Evolutionary conservation across 2,797 vertebrate genomes (phyloP).

Genomic region (Gymnocypris eckloni): DNA sequence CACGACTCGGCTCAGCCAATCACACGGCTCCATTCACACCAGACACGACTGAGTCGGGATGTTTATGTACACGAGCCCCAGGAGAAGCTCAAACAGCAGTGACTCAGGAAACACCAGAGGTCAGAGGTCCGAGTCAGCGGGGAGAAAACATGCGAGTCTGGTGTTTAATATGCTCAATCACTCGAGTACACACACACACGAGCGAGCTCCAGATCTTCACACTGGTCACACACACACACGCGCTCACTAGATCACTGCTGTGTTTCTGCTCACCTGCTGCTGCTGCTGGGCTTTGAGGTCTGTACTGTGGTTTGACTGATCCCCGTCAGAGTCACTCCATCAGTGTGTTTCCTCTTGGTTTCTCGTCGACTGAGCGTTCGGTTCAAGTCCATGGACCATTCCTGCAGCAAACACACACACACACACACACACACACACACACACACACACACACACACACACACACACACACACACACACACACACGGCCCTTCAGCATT

Average conservation of each 20-base stretch:
- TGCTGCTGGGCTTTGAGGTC: conserved; percentile 83
- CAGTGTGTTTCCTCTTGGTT: conserved; percentile 86
- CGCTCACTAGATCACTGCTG: rapidly evolving
- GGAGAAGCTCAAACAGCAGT: neutral
- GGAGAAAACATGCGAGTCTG: neutral
- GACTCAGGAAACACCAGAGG: neutral
- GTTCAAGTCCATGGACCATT: conserved; percentile 95
- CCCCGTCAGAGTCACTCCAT: conserved; percentile 91
- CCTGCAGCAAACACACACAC: conserved; percentile 74
- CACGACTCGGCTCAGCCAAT: too few relatives aligned
- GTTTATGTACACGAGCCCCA: neutral
- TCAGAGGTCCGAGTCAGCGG: neutral
- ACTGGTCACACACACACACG: neutral
- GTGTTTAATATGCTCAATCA: neutral
- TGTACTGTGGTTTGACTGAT: conserved; percentile 90
- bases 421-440: neutral
- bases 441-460: neutral
- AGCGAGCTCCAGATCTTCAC: too few relatives aligned
- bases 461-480: conserved; percentile 32
- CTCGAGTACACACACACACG: neutral
- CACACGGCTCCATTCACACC: too few relatives aligned
- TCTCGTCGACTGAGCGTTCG: conserved; percentile 92
- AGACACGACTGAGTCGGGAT: too few relatives aligned
- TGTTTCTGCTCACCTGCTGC: conserved; percentile 20
- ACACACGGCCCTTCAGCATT: neutral